A percentile compares a stretch with the other conserved stretches of the same genome.
phyloP scores from a whole-genome alignment of 2,113 vertebrate species.

The Oostethus manadensis region DNA sequence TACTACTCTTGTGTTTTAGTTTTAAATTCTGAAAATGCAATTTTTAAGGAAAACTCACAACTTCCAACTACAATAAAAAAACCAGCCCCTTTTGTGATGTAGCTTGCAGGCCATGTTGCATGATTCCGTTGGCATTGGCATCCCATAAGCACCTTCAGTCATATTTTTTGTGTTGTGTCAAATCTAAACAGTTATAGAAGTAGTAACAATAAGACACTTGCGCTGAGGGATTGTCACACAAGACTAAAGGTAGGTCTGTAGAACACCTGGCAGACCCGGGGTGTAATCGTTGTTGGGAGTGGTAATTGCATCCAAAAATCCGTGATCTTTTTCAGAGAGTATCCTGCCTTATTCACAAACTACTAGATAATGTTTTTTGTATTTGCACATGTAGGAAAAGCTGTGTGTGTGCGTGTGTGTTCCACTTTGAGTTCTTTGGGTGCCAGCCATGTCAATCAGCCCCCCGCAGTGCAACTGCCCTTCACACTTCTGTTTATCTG shows the following conservation, averaged over 20 bases:
- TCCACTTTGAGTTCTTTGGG: too few relatives aligned
- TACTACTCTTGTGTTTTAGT: not conserved
- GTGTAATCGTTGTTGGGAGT: not conserved
- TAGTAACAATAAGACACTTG: not conserved
- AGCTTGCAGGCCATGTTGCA: not conserved
- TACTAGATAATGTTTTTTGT: constrained; percentile 31
- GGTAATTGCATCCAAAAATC: not conserved
- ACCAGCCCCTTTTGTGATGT: not conserved
- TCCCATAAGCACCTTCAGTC: not conserved
- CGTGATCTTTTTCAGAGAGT: not conserved
- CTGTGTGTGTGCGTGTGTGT: constrained; percentile 24
- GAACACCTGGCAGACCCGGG: not conserved
- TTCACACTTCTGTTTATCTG: constrained; percentile 73
- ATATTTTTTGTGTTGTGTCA: not conserved
- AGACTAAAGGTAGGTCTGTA: not conserved
- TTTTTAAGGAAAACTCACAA: not conserved
- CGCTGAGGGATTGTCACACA: not conserved
- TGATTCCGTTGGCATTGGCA: not conserved
- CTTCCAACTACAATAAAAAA: not conserved
- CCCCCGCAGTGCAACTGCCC: constrained; percentile 70
- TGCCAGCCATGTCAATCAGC: constrained; percentile 71
- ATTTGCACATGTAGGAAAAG: constrained; percentile 41
- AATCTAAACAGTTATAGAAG: not conserved
- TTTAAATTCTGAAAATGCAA: not conserved
- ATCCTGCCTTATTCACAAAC: constrained; percentile 10